These are phyloP conservation scores for Heliconius aoede DNA, from an alignment of 2,888 invertebrate species.

Conservation along the genomic window DNA sequence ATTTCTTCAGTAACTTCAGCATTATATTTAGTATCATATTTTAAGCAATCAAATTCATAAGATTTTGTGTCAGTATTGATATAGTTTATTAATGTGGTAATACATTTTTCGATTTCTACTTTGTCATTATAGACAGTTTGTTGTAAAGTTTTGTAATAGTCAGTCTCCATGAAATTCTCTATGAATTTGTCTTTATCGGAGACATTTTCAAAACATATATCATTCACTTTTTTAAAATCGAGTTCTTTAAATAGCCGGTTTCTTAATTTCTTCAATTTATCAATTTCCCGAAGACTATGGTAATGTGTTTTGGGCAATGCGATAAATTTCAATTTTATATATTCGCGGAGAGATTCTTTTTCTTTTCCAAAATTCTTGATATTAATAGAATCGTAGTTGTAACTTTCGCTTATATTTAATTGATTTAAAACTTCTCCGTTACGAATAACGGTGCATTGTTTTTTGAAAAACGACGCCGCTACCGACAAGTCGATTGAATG, in stretches of 20 bases:
- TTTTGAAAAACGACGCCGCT: conserved; percentile 52
- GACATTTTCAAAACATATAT: conserved; percentile 13
- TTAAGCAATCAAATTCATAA: conserved; percentile 57
- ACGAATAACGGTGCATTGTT: conserved; percentile 52
- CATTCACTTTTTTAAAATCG: conserved; percentile 16
- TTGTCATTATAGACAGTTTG: conserved; percentile 39
- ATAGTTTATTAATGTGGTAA: conserved; percentile 60
- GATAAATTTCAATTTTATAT: conserved; percentile 57
- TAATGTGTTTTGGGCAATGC: conserved; percentile 36
- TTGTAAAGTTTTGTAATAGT: conserved; percentile 53
- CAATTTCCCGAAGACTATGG: conserved; percentile 52
- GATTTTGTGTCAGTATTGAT: conserved; percentile 58
- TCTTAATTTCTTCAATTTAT: conserved; percentile 53
- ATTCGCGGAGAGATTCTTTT: conserved; percentile 55
- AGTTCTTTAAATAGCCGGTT: conserved; percentile 51
- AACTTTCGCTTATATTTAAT: conserved; percentile 55
- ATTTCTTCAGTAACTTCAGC: conserved; percentile 51
- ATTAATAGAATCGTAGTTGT: conserved; percentile 54
- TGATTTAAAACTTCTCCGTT: conserved; percentile 51
- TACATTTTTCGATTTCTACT: conserved; percentile 55
- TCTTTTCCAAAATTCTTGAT: conserved; percentile 52
- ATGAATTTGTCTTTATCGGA: conserved; percentile 53
- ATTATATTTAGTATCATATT: conserved; percentile 52
- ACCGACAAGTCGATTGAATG: conserved; percentile 52
- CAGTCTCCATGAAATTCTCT: conserved; percentile 48